phyloP scores from a whole-genome alignment of 30 jellyfish, hydroid and myxozoan genomes.

The Pelagia noctiluca region DNA sequence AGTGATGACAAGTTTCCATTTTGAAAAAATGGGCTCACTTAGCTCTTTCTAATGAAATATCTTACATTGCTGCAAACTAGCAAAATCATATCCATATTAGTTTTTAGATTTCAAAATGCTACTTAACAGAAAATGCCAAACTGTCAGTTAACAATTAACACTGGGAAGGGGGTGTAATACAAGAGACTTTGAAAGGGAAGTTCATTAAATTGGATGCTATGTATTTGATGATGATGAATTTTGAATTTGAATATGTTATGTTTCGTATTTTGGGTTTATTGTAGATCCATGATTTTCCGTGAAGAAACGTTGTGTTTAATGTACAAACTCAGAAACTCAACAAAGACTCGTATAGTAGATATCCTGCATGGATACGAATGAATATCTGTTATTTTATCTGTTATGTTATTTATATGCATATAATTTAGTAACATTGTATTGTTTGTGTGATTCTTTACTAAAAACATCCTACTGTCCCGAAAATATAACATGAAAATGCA shows the following conservation, averaged over 20 bases:
- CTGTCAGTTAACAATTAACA: neutral
- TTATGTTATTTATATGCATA: neutral
- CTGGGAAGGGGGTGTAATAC: neutral
- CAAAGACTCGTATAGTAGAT: neutral
- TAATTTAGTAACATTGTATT: neutral
- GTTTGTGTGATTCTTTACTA: too few relatives aligned
- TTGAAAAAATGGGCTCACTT: neutral
- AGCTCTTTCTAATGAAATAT: neutral
- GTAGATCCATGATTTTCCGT: neutral
- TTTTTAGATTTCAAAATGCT: neutral
- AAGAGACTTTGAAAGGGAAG: neutral
- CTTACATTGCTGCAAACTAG: neutral
- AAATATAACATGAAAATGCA: neutral
- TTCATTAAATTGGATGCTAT: neutral
- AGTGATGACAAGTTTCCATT: neutral
- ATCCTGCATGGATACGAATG: neutral
- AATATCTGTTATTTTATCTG: neutral
- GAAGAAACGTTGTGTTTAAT: neutral
- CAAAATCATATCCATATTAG: neutral
- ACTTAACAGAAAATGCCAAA: neutral
- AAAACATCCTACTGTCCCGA: neutral
- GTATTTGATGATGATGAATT: too few relatives aligned
- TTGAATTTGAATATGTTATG: too few relatives aligned
- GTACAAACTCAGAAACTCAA: neutral
- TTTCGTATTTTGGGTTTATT: neutral